Base-by-base conservation (phyloP, 2,797 vertebrate genomes). In the Acanthurus lineatus region DNA sequence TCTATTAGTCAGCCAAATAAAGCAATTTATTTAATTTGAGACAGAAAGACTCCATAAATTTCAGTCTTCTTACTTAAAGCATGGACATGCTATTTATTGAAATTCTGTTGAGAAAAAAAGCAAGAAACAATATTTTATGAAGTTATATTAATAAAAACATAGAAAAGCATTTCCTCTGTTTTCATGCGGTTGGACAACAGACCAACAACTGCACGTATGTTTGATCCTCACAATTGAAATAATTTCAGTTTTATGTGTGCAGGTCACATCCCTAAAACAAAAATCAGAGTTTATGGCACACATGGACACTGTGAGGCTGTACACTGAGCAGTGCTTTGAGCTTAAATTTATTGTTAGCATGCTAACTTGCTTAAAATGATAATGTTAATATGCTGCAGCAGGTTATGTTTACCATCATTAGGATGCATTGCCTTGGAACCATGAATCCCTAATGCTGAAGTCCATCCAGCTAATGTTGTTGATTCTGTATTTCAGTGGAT, bases 1-100 rank as follows among this genome's bases (percentile, higher is more conserved):
- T 44, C 12, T 62, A 32, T 73, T 59, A 49, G 40, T 48, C 49
- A 65, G 61, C 9, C 3, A 19, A 15, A 38, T 52, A 45, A 77
- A 62, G 44, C 9, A 22, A 10, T 62, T 52, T 56, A 42, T 32
- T 45, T 62, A 28, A 57, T 19, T 56, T 32, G 45, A 60, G 35
- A 35, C 45, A 32, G 47, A 57, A 49, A 52, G 49, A 47, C 4
- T 48, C 12, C 38, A 59, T 22, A 40, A 9, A 63, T 73, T 69
- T 69, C n/a, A 44, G 1, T 47, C 22, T 22, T 40, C 12, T 35
- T 28, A 40, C 1, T 9, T 15, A 17, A 63, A 65, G 53, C 9
- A 10, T 9, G 0, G 11, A 44, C 19, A 16, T n/a, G 52, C 8
- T 35, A 32, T 66, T 16, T 16, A 38, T 52, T 17, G 1, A 51